Base-by-base conservation (phyloP, 2,797 vertebrate genomes). In the Clarias pachynema region DNA sequence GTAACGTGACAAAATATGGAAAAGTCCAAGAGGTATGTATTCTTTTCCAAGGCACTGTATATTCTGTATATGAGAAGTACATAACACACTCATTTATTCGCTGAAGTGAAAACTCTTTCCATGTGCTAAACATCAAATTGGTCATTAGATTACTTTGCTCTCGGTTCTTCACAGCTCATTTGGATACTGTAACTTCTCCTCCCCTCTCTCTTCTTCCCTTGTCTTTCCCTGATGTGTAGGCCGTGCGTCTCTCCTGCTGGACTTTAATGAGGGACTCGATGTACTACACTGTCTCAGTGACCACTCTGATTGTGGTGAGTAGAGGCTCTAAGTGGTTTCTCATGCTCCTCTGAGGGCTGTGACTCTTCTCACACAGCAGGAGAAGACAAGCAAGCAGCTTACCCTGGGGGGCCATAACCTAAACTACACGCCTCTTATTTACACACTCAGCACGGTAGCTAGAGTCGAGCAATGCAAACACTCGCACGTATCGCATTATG, bases 221-320 rank as follows among this genome's bases (percentile, higher is more conserved):
- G 14, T 40, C 75, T 62, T n/a, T 79, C 49, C 70, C 62, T 53
- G 86, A 4, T 31, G n/a, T 86, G 16, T 90, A 99, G 98, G 94
- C 96, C 0, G 97, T 99, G 77, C 95, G 90, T 6, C 95, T 99
- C 65, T 96, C 98, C 0, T 94, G 95, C 0, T 99, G 97, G 97
- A 96, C 97, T 84, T 95, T 99, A 87, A 90, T 99, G 92, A 96
- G 98, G 90, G 98, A 99, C 92, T 98, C 98, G 0, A 70, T 89
- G 62, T 99, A 97, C 93, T 99, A 99, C 92, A 99, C 97, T 0
- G 87, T 99, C 82, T 97, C 97, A 1, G 97, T 99, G 89, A 89
- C 97, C 22, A 96, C 97, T 2, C 97, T 99, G 60, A 98, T 99
- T 0, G 95, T 97, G 97, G 98, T 99, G 87, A 95, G 93, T 65